Evolutionary conservation across 1,140 invertebrate genomes (phyloP).

Genomic region (Bombus sylvicola): DNA sequence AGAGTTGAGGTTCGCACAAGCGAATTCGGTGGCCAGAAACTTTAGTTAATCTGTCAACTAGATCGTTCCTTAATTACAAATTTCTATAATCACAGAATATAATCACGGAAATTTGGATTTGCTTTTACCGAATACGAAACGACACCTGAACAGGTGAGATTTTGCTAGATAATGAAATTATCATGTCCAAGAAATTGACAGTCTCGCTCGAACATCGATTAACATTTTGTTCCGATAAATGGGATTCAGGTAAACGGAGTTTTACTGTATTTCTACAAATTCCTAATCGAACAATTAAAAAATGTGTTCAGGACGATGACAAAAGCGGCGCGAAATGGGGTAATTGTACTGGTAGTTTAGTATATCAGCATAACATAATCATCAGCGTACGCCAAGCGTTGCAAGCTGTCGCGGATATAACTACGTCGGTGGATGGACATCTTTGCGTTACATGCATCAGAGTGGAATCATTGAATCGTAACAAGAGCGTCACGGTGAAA

Average conservation of each 20-base stretch:
- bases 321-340: constrained; percentile 18
- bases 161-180: not conserved
- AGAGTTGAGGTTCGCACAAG: too few species aligned
- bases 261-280: not conserved
- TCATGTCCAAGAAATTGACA: not conserved
- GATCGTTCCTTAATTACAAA: too few species aligned
- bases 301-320: not conserved
- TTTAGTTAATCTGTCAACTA: too few species aligned
- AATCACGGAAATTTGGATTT: not conserved
- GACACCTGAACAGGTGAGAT: not conserved
- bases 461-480: constrained; percentile 44
- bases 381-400: constrained; percentile 50
- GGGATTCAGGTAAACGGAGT: not conserved
- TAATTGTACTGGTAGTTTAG: constrained; percentile 42
- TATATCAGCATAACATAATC: constrained; percentile 71
- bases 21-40: too few species aligned
- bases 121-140: not conserved
- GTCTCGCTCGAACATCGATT: not conserved
- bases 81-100: too few species aligned
- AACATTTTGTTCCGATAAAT: not conserved
- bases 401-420: constrained; percentile 34
- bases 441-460: constrained; percentile 64
- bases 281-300: not conserved
- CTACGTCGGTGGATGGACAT: constrained; percentile 53
- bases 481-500: constrained; percentile 13